phyloP scores from a whole-genome alignment of 2,888 invertebrate genomes.

The Oscheius sp. region DNA sequence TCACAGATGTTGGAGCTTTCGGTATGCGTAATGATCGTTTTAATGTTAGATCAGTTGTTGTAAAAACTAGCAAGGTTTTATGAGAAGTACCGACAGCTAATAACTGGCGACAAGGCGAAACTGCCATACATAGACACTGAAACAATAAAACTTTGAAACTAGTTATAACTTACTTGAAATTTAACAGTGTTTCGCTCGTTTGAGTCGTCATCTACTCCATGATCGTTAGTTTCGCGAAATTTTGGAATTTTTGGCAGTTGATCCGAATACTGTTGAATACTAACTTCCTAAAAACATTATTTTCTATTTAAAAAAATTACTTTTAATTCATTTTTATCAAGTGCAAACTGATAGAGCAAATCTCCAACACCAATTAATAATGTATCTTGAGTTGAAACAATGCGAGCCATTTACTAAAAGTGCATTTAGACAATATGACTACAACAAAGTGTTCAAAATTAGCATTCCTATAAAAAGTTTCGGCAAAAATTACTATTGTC shows the following conservation, averaged over 20 bases:
- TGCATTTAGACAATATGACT: no score
- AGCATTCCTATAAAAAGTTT: no score
- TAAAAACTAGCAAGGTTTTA: constrained; percentile 43
- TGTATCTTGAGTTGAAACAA: neutral
- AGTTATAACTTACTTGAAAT: neutral
- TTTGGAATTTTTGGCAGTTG: neutral
- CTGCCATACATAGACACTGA: constrained; percentile 38
- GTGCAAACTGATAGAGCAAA: neutral
- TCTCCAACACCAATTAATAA: constrained; percentile 1
- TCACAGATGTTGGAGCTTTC: constrained; percentile 49
- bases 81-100: constrained; percentile 44
- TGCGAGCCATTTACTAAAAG: constrained; percentile 11
- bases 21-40: constrained; percentile 32
- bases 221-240: neutral
- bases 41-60: constrained; percentile 16
- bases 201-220: neutral
- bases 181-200: neutral
- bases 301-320: neutral
- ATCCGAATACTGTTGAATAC: neutral
- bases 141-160: neutral
- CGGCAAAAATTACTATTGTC: no score
- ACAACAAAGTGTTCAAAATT: no score
- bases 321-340: neutral
- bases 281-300: neutral
- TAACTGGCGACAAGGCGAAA: constrained; percentile 6